Evolutionary conservation across 2,797 vertebrate species (phyloP), one percentile per base, ranked within the genome.

Genomic region (Sebastes trivittatus): DNA sequence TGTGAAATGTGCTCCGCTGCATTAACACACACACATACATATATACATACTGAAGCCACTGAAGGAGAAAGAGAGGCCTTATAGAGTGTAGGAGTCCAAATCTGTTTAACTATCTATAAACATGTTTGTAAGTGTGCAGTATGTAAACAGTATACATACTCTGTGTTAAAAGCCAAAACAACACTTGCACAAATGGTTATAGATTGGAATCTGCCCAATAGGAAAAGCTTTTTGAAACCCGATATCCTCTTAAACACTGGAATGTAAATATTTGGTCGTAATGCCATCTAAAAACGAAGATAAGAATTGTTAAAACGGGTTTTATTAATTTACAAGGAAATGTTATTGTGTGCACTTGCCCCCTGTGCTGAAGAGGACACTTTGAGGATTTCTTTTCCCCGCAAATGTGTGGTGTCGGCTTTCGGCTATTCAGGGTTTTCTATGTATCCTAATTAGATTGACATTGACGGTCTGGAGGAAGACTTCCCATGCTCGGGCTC

Each of bases 221-320:
- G 94, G 85, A 95, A 97, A 93, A 95, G 95, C 94, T 95, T 96
- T 96, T 92, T 96, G 98, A 97, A 98, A 99, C 94, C 90, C 54
- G 90, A 99, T 95, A 96, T 93, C 95, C 96, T 97, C 94, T 97
- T 98, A 96, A 97, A 97, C 95, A 93, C 88, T 94, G 96, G 96
- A 97, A 97, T 97, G 97, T 99, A 99, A 99, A 99, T 99, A 99
- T 99, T 99, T 99, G 95, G 94, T 94, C 92, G 84, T 96, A 97
- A 97, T 96, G 93, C 90, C 92, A 92, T 95, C 95, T 92, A 95
- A 96, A 95, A 95, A 36, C 95, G 94, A 97, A 96, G 97, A 96
- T 97, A 97, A 96, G 96, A 95, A 96, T 97, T 93, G 94, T 95
- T 96, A 96, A 97, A 98, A 96, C 92, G 94, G 92, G 93, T 96